Conservation (phyloP, 2,113 vertebrate species). For the Pristiophorus japonicus region DNA sequence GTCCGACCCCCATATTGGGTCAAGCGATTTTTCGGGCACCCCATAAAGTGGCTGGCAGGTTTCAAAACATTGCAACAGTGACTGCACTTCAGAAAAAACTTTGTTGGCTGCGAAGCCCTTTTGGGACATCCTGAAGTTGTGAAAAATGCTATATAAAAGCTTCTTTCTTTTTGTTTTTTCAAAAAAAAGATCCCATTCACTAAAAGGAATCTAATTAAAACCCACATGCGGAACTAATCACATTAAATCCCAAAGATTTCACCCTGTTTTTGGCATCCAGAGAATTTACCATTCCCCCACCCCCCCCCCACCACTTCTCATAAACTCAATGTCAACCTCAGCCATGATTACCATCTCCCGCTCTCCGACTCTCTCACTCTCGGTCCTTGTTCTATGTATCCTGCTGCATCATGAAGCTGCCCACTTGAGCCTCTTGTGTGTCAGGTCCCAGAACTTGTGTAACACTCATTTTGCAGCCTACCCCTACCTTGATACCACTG, state of each 20-base stretch:
- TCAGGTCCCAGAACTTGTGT: not conserved
- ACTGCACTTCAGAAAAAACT: not conserved
- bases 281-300: not conserved
- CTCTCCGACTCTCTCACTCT: not conserved
- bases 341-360: not conserved
- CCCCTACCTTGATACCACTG: not conserved
- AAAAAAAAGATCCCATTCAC: not conserved
- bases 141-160: not conserved
- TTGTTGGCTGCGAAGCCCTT: not conserved
- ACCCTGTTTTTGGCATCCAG: not conserved
- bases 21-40: too few species aligned
- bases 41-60: too few species aligned
- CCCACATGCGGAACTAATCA: too few species aligned
- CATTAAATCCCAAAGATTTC: not conserved
- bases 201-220: not conserved
- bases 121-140: not conserved
- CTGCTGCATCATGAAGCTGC: not conserved
- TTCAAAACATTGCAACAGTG: not conserved
- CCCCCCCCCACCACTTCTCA: too few species aligned
- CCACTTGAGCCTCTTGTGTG: not conserved
- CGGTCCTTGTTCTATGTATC: too few species aligned
- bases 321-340: not conserved
- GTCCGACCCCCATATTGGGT: not conserved
- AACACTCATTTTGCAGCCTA: not conserved
- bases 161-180: not conserved